These are phyloP conservation scores for Drosophila equinoxialis DNA, from an alignment of 1,140 invertebrate species.

Conservation along the genomic window DNA sequence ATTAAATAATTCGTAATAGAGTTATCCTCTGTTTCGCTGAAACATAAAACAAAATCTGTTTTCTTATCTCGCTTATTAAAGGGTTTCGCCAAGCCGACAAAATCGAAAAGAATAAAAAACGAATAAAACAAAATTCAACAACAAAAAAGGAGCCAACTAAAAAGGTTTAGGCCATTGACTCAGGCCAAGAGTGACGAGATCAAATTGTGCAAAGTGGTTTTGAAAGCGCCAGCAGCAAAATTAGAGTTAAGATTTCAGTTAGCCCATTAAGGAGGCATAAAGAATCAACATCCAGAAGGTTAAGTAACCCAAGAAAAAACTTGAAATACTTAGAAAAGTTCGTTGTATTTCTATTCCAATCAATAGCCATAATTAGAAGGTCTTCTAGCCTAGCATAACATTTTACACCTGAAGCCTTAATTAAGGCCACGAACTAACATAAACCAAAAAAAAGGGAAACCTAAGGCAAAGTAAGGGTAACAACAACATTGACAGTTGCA, in stretches of 20 bases:
- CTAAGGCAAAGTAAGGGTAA: no score
- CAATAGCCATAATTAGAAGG: no score
- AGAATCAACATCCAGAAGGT: background rate
- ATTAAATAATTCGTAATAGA: constrained; percentile 58
- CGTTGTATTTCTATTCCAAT: no score
- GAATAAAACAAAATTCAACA: constrained; percentile 8
- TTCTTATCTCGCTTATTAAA: constrained; percentile 73
- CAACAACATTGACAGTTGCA: constrained; percentile 55
- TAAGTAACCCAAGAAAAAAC: no score
- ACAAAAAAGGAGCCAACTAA: constrained; percentile 38
- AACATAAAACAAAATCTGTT: constrained; percentile 59
- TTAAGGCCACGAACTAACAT: constrained; percentile 49
- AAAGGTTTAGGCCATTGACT: constrained; percentile 59
- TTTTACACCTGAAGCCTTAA: constrained; percentile 75
- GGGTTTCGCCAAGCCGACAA: constrained; percentile 42
- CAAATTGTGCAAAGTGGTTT: background rate
- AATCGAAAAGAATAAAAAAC: background rate
- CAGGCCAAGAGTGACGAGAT: constrained; percentile 10
- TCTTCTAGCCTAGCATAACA: constrained; percentile 15
- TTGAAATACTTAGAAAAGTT: no score
- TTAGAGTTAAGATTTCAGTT: constrained; percentile 30
- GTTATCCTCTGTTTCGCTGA: constrained; percentile 53
- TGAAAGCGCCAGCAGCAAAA: constrained; percentile 23
- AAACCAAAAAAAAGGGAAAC: constrained; percentile 2
- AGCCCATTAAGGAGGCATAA: constrained; percentile 19